Evolutionary conservation across 2,113 vertebrate genomes (phyloP).

Genomic region (Neolamprologus toae): DNA sequence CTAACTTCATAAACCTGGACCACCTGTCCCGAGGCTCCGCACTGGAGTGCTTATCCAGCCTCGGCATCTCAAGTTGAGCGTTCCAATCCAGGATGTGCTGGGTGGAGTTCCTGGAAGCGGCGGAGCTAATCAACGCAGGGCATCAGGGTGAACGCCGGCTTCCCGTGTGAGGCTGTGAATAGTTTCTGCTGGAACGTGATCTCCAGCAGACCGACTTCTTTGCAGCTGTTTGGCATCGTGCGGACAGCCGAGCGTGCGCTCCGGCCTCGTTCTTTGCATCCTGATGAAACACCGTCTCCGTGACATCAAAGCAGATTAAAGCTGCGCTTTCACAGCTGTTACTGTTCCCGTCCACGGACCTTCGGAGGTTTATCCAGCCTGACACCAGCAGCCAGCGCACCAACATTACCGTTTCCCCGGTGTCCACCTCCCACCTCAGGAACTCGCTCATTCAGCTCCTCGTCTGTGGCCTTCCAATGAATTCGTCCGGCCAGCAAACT

Average conservation of each 20-base stretch:
- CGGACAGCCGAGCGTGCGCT: neutral
- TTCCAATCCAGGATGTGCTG: neutral
- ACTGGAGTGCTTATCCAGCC: neutral
- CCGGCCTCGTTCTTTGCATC: neutral
- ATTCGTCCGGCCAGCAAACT: neutral
- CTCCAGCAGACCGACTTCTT: neutral
- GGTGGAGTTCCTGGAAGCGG: neutral
- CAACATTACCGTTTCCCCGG: fast-evolving
- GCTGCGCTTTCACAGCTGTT: neutral
- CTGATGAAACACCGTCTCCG: neutral
- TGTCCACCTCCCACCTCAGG: neutral
- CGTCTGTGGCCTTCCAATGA: neutral
- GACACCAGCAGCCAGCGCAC: neutral
- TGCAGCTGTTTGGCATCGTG: neutral
- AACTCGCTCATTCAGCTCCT: fast-evolving
- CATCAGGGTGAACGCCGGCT: neutral
- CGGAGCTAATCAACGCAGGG: neutral
- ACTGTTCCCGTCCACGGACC: neutral
- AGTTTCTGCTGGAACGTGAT: neutral
- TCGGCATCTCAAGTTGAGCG: fast-evolving
- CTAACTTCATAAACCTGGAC: neutral
- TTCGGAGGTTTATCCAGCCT: neutral
- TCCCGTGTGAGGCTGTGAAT: neutral
- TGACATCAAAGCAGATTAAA: neutral
- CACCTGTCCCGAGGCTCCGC: neutral